Conservation (phyloP, 2,888 invertebrate genomes). For the Magallana nippona region DNA sequence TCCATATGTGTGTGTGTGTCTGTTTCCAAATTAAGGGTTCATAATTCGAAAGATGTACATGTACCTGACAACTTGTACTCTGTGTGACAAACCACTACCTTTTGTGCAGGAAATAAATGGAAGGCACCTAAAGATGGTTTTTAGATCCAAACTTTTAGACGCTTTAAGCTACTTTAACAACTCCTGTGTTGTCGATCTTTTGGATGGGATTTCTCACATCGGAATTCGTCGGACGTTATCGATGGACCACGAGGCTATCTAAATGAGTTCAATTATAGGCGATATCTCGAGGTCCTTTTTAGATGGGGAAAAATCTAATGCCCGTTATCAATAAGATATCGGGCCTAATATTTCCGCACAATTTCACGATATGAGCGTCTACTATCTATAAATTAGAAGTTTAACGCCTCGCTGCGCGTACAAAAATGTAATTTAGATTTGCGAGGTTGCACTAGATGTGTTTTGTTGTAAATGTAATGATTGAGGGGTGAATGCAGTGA, state of each 20-base stretch:
- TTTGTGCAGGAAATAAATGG: too few species aligned
- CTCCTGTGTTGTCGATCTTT: background rate
- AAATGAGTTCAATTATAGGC: conserved; percentile 52
- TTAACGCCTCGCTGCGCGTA: conserved; percentile 49
- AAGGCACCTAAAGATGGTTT: too few species aligned
- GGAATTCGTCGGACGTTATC: conserved; percentile 37
- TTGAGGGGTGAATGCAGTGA: conserved; percentile 42
- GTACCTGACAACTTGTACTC: too few species aligned
- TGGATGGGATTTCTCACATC: conserved; percentile 28
- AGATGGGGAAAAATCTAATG: conserved; percentile 47
- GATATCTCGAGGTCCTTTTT: conserved; percentile 48
- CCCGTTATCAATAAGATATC: conserved; percentile 52
- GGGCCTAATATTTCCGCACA: conserved; percentile 55
- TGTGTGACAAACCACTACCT: too few species aligned
- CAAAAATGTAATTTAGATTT: conserved; percentile 52
- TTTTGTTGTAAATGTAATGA: conserved; percentile 42
- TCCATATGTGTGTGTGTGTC: too few species aligned
- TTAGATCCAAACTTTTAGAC: background rate
- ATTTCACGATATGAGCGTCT: conserved; percentile 54
- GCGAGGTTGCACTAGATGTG: conserved; percentile 43
- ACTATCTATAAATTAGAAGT: conserved; percentile 52
- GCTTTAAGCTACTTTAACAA: background rate
- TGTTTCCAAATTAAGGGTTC: too few species aligned
- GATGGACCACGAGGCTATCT: conserved; percentile 31
- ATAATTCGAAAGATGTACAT: too few species aligned